A percentile compares a stretch with the other conserved stretches of the same genome.
These are phyloP conservation scores for Pipistrellus pygmaeus DNA, from an alignment of 2,797 vertebrate genomes.

Conservation along the genomic window DNA sequence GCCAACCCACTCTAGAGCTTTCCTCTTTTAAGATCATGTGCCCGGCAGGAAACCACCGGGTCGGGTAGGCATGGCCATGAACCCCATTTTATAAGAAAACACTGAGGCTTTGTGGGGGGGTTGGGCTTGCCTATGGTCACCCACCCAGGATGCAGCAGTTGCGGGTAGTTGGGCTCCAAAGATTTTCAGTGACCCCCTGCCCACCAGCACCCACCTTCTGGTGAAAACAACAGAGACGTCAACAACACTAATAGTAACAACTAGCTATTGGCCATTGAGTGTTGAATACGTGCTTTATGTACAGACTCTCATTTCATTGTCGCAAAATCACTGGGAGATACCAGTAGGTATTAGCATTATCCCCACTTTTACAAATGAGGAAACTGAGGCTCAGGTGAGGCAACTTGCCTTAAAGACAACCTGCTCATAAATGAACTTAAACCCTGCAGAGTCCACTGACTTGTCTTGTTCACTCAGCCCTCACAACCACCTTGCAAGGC, in stretches of 20 bases:
- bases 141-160: not conserved
- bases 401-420: not conserved
- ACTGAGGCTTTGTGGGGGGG: not conserved
- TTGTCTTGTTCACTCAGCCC: not conserved
- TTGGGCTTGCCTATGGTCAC: not conserved
- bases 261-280: not conserved
- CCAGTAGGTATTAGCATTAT: not conserved
- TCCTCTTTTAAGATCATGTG: not conserved
- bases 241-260: not conserved
- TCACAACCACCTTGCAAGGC: not conserved
- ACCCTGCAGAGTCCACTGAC: not conserved
- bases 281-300: not conserved
- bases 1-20: not conserved
- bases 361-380: not conserved
- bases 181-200: not conserved
- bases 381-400: conserved; percentile 6
- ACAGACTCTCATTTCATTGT: not conserved
- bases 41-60: not conserved
- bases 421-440: not conserved
- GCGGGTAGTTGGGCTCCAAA: not conserved
- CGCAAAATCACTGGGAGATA: not conserved
- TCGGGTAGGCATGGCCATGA: not conserved
- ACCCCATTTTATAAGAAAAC: not conserved
- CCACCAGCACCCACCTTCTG: not conserved
- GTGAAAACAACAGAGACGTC: not conserved